A percentile compares a stretch with the other conserved stretches of the same genome.
These are phyloP conservation scores for Chaetorhynchus papuensis DNA, from an alignment of 2,113 vertebrate genomes.

Conservation along the genomic window DNA sequence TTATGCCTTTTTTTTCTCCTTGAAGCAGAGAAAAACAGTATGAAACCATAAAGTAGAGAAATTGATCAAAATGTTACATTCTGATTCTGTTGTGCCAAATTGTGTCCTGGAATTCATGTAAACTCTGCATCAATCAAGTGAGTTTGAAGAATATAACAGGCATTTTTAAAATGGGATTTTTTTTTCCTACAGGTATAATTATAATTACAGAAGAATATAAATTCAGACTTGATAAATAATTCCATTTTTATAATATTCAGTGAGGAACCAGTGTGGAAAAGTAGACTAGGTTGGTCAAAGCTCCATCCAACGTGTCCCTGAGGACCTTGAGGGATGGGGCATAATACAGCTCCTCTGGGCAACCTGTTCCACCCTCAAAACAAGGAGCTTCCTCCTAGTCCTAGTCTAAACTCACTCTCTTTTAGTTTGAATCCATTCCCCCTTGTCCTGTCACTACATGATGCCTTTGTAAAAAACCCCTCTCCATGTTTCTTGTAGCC, in stretches of 20 bases:
- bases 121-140: background rate
- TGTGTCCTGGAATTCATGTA: background rate
- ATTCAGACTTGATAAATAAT: background rate
- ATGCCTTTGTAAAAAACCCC: background rate
- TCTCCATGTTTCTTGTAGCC: background rate
- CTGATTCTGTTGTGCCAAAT: background rate
- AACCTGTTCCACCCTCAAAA: background rate
- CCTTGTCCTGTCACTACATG: background rate
- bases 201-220: background rate
- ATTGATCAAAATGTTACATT: background rate
- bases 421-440: background rate
- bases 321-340: background rate
- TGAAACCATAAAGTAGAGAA: background rate
- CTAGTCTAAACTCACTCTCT: background rate
- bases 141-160: background rate
- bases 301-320: background rate
- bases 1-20: background rate
- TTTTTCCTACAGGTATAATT: background rate
- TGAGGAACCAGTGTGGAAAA: background rate
- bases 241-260: background rate
- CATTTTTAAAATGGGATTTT: background rate
- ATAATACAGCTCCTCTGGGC: background rate
- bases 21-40: background rate
- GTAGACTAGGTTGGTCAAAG: background rate
- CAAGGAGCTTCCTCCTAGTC: background rate